These are phyloP conservation scores for Drosophila anomalipes DNA, from an alignment of 2,888 invertebrate species.

Conservation along the genomic window DNA sequence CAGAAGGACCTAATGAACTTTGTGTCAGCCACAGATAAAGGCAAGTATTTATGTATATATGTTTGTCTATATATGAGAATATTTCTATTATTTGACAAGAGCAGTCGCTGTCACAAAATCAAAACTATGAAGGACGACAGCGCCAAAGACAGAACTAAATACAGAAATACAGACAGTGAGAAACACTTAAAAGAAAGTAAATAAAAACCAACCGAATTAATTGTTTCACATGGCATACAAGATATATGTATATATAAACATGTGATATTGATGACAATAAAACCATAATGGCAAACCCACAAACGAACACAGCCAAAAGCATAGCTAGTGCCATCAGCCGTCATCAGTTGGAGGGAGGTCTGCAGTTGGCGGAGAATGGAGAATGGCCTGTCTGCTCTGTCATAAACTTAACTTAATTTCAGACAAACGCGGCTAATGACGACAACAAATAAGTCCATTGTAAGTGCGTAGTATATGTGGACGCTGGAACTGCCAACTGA, in stretches of 20 bases:
- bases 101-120: constrained; percentile 79
- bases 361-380: constrained; percentile 13
- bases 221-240: constrained; percentile 66
- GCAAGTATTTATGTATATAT: constrained; percentile 9
- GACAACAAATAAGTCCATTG: constrained; percentile 68
- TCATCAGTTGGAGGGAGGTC: constrained; percentile 38
- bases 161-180: constrained; percentile 26
- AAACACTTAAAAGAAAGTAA: constrained; percentile 71
- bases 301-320: constrained; percentile 44
- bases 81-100: constrained; percentile 61
- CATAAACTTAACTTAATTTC: constrained; percentile 78
- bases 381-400: constrained; percentile 44
- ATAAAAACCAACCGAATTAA: constrained; percentile 73
- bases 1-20: constrained; percentile 64
- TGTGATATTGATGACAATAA: constrained; percentile 81
- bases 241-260: constrained; percentile 49
- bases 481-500: constrained; percentile 28
- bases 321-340: constrained; percentile 13
- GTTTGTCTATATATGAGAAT: constrained; percentile 12
- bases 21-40: constrained; percentile 49
- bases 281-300: constrained; percentile 69
- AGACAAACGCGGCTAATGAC: constrained; percentile 78
- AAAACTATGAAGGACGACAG: constrained; percentile 72
- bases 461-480: constrained; percentile 14
- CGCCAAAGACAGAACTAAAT: constrained; percentile 31